Percentiles rank a stretch among this genome's conserved stretches.
Conservation (phyloP, 2,888 invertebrate genomes). For the Phortica magna region DNA sequence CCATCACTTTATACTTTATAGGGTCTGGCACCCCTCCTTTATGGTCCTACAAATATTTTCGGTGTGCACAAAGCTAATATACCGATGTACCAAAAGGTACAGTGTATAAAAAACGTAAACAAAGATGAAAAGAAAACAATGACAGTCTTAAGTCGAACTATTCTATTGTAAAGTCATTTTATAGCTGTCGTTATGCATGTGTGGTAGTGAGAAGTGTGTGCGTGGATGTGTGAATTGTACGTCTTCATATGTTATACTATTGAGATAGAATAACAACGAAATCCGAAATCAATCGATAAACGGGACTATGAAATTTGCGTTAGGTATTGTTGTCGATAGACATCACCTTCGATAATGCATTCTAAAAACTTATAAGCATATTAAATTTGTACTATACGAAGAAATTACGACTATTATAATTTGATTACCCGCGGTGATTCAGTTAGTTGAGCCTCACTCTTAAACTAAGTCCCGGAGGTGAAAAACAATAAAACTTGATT, state of each 20-base stretch:
- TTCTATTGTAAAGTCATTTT: slow-evolving; percentile 9
- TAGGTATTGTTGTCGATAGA: slow-evolving; percentile 12
- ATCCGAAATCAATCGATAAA: slow-evolving; percentile 12
- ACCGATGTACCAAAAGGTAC: too few relatives aligned
- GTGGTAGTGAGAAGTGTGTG: background rate
- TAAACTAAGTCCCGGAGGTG: too few relatives aligned
- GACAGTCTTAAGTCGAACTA: slow-evolving; percentile 17
- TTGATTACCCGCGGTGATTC: too few relatives aligned
- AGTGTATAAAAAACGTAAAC: background rate
- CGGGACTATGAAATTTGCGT: slow-evolving; percentile 25
- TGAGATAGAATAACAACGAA: background rate
- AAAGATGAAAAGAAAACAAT: slow-evolving; percentile 1
- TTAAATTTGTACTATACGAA: too few relatives aligned
- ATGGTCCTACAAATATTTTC: too few relatives aligned
- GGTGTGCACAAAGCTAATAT: too few relatives aligned
- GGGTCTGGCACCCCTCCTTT: too few relatives aligned
- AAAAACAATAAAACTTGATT: too few relatives aligned
- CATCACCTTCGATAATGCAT: slow-evolving; percentile 20
- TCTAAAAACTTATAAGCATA: too few relatives aligned
- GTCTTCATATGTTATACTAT: background rate
- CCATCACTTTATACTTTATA: too few relatives aligned
- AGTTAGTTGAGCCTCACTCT: too few relatives aligned
- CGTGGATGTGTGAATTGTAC: background rate
- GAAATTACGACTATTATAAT: too few relatives aligned
- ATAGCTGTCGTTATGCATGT: background rate